phyloP scores from a whole-genome alignment of 2,888 invertebrate species.

The Hecatera dysodea region DNA sequence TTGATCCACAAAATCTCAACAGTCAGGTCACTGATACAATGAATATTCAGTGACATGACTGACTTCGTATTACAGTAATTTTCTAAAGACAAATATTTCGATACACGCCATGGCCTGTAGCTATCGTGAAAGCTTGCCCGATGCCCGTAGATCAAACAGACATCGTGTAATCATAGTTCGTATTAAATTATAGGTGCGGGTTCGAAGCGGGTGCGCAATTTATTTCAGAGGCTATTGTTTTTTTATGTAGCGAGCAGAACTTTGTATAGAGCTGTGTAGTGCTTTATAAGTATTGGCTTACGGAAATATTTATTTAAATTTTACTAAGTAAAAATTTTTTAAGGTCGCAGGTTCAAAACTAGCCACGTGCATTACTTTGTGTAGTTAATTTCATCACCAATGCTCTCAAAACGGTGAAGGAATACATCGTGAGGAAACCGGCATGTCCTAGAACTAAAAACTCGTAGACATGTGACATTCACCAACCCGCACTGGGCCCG shows the following conservation, averaged over 20 bases:
- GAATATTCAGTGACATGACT: no score
- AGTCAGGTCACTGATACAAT: slow-evolving; percentile 19
- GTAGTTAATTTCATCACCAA: no score
- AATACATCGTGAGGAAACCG: no score
- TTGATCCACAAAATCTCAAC: background rate
- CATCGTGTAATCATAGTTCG: slow-evolving; percentile 67
- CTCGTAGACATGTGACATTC: no score
- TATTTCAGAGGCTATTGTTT: slow-evolving; percentile 34
- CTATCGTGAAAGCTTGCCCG: slow-evolving; percentile 44
- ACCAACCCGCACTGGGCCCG: no score
- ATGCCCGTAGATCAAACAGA: slow-evolving; percentile 66
- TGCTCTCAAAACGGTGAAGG: no score
- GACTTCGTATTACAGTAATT: slow-evolving; percentile 40
- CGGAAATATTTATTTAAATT: no score
- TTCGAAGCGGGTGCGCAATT: slow-evolving; percentile 46
- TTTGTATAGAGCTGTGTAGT: background rate
- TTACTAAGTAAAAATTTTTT: no score
- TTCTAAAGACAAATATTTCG: slow-evolving; percentile 31
- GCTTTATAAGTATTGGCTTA: no score
- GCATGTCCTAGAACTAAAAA: no score
- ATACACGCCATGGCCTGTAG: slow-evolving; percentile 26
- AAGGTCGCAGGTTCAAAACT: no score
- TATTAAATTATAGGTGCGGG: slow-evolving; percentile 54
- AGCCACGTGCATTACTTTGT: no score
- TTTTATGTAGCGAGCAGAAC: background rate